Evolutionary conservation across 2,113 vertebrate species (phyloP).

Genomic region (Quiscalus mexicanus): DNA sequence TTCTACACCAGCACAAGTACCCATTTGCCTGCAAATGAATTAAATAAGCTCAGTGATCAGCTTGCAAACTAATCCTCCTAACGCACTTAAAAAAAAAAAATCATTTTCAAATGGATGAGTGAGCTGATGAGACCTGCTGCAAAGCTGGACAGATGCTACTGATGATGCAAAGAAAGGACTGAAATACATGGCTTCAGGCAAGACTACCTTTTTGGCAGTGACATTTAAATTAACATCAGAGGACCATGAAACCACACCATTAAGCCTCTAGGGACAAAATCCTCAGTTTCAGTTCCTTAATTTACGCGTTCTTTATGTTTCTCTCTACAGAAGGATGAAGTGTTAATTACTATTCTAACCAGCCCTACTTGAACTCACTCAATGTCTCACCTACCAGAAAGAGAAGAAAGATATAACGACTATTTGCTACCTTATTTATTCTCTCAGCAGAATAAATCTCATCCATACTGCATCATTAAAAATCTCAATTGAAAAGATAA

Average conservation of each 20-base stretch:
- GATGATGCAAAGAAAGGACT: slow-evolving; percentile 19
- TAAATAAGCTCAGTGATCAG: slow-evolving; percentile 1
- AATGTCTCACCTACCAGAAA: background rate
- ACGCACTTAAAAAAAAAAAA: background rate
- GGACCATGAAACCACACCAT: slow-evolving; percentile 1
- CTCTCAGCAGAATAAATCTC: background rate
- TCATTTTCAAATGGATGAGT: slow-evolving; percentile 21
- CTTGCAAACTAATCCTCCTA: slow-evolving; percentile 38
- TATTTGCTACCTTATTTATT: background rate
- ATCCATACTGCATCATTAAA: background rate
- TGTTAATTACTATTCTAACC: slow-evolving; percentile 22
- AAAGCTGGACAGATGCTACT: slow-evolving; percentile 47
- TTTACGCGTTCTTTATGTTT: background rate
- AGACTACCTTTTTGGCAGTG: slow-evolving; percentile 22
- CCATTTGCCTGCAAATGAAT: background rate
- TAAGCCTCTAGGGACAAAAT: background rate
- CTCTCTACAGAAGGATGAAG: background rate
- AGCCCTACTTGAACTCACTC: background rate
- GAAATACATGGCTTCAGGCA: slow-evolving; percentile 17
- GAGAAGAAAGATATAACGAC: background rate
- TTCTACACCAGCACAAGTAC: background rate
- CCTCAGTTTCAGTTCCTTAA: background rate
- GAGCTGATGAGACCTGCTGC: slow-evolving; percentile 27
- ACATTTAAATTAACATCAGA: slow-evolving; percentile 53
- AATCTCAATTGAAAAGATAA: background rate